Evolutionary conservation across 2,797 vertebrate species (phyloP).

Genomic region (Notamacropus eugenii): DNA sequence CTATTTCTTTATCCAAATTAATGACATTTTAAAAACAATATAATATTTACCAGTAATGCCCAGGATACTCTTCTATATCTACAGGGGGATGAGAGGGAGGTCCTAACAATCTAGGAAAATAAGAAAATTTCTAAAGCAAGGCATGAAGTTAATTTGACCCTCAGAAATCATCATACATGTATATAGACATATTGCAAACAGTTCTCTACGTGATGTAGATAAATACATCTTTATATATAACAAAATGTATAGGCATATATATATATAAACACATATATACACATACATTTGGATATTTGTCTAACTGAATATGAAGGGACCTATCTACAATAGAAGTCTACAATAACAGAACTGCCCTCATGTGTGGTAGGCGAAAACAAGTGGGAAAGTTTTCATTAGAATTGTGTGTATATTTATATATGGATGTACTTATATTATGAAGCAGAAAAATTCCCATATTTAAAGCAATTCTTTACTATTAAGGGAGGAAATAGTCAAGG

Average conservation of each 20-base stretch:
- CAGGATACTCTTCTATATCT: background rate
- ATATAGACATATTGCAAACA: background rate
- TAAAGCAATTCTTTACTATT: background rate
- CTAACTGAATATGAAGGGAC: background rate
- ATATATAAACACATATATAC: background rate
- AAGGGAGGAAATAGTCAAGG: background rate
- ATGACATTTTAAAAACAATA: too few species aligned
- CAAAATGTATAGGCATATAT: background rate
- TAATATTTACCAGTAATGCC: background rate
- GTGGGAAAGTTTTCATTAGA: background rate
- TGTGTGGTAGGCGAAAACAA: background rate
- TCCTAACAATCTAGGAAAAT: background rate
- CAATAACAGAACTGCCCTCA: background rate
- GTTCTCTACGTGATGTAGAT: background rate
- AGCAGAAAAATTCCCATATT: background rate
- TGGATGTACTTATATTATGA: too few species aligned
- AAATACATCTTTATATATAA: background rate
- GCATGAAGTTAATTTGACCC: background rate
- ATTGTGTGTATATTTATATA: background rate
- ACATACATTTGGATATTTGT: background rate
- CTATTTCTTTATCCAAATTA: too few species aligned
- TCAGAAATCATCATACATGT: background rate
- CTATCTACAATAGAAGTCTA: background rate
- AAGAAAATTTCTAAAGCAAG: background rate
- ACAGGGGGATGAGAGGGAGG: too few species aligned